Evolutionary conservation across 2,113 vertebrate genomes (phyloP), one percentile per base, ranked within the genome.

Genomic region (Sardina pilchardus): DNA sequence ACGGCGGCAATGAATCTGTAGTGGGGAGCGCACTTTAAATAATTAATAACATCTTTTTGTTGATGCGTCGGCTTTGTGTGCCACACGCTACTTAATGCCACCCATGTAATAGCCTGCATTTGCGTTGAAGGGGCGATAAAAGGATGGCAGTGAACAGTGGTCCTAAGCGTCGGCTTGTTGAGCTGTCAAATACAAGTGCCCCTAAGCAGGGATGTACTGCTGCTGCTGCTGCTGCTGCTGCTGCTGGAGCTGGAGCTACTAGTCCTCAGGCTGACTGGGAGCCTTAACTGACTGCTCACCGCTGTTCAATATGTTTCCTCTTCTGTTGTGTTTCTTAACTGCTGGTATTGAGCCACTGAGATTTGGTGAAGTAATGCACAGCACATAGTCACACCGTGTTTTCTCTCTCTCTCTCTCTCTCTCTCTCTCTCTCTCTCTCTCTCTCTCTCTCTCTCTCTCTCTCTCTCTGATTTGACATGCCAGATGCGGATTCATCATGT

Each of bases 381-480:
- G 71, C 34, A 78, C 34, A 78, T 17, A 0, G 16, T 59, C 53
- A 21, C 17, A 6, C 53, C 5, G 21, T 0, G 6, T 10, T 71
- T 26, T 71, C n/a, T 84, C 78, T 82, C 14, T 21, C 19, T 81
- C 47, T 47, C 6, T 47, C 43, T 83, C 82, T 71, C 87, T 84
- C 82, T 63, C 83, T 34, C 83, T 81, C 83, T 86, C 81, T 86
- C 48, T 48, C 10, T 47, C 42, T 80, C 82, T 67, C 87, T 84
- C 82, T 63, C 83, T 34, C 81, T 81, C 83, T 84, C 63, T 86
- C 63, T 48, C 30, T 39, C 36, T 48, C 67, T 43, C 82, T 78
- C 83, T 39, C 30, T 36, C 30, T 14, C 34, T 78, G 30, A 36
- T 78, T 78, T 63, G 59, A 63, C 59, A 63, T 63, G 59, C 24